Conservation (phyloP, 2,888 invertebrate genomes). For the Pachycephus smyrnensis region DNA sequence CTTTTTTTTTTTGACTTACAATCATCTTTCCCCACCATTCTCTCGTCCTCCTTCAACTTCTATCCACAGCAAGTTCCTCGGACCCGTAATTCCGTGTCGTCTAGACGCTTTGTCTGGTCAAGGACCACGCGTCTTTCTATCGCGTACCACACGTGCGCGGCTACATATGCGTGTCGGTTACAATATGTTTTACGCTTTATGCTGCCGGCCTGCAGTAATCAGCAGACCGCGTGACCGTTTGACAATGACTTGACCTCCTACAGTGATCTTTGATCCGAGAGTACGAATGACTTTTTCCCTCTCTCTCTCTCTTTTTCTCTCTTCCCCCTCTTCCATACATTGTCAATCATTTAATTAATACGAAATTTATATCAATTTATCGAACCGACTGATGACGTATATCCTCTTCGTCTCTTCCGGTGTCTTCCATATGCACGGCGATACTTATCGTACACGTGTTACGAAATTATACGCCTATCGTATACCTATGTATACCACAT, state of each 20-base stretch:
- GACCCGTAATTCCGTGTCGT: not conserved
- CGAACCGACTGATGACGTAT: too few relatives aligned
- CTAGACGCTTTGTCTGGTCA: constrained; percentile 3
- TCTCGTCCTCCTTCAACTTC: not conserved
- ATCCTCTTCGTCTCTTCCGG: not conserved
- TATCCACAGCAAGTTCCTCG: not conserved
- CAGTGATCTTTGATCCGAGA: not conserved
- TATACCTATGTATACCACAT: not conserved
- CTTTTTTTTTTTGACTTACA: too few relatives aligned
- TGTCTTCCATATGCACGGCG: not conserved
- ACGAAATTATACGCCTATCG: not conserved
- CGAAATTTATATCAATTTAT: not conserved
- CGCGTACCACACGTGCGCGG: not conserved
- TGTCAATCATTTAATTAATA: not conserved
- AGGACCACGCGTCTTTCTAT: constrained; percentile 1
- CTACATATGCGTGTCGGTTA: not conserved
- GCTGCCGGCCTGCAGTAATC: not conserved
- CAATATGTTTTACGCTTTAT: not conserved
- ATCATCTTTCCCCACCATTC: not conserved
- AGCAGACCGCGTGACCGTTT: not conserved
- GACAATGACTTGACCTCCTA: not conserved
- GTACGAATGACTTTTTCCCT: too few relatives aligned
- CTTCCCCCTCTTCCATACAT: too few relatives aligned
- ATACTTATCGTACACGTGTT: too few relatives aligned
- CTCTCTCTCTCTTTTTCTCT: too few relatives aligned